phyloP scores from a whole-genome alignment of 2,888 invertebrate genomes.

The Drosophila mimetica region DNA sequence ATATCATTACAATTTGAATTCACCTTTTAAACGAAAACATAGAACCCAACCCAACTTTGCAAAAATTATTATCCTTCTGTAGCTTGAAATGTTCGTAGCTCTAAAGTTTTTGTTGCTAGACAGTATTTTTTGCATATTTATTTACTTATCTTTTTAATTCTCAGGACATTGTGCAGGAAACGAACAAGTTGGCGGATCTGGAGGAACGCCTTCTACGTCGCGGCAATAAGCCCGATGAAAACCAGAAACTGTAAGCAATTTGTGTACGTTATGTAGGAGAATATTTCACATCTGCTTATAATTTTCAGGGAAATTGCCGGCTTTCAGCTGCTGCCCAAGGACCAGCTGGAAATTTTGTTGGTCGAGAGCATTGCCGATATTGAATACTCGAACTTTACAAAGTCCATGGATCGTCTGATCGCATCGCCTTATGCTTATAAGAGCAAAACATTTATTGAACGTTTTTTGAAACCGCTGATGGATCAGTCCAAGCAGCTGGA shows the following conservation, averaged over 20 bases:
- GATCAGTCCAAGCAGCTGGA: constrained; percentile 86
- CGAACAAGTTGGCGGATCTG: constrained; percentile 88
- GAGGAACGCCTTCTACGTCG: constrained; percentile 90
- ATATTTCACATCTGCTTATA: neutral
- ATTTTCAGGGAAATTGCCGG: constrained; percentile 85
- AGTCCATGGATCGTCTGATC: constrained; percentile 89
- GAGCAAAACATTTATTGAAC: constrained; percentile 89
- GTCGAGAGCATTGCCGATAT: constrained; percentile 89
- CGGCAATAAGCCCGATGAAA: constrained; percentile 87
- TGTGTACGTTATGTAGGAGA: neutral
- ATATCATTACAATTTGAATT: no score
- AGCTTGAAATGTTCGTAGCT: neutral
- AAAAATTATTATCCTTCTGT: no score
- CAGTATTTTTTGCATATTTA: neutral
- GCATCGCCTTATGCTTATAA: constrained; percentile 90
- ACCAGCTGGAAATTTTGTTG: constrained; percentile 87
- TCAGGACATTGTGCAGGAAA: constrained; percentile 89
- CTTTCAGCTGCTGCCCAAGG: constrained; percentile 88
- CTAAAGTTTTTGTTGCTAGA: neutral
- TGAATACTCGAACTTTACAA: constrained; percentile 90
- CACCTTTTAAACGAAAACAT: no score
- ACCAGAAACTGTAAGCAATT: constrained; percentile 86
- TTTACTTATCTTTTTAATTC: neutral
- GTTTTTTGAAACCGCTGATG: constrained; percentile 87
- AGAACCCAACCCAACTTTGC: no score